A percentile compares a stretch with the other conserved stretches of the same genome.
Evolutionary conservation across 1,140 invertebrate genomes (phyloP).

Genomic region (Trinorchestia longiramus): DNA sequence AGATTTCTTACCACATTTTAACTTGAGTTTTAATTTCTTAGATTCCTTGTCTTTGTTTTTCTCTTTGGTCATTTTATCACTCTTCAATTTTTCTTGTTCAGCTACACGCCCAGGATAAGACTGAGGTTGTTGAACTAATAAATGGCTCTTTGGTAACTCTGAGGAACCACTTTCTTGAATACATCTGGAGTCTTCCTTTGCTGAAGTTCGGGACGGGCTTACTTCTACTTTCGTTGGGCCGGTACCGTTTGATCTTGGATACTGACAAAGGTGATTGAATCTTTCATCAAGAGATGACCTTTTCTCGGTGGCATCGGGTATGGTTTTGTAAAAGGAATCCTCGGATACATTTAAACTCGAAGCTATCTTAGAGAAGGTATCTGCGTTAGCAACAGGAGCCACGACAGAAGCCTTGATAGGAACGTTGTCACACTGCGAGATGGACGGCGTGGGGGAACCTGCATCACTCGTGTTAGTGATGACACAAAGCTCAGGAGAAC

Average conservation of each 20-base stretch:
- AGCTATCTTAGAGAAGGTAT: not conserved
- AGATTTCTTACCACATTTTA: conserved; percentile 39
- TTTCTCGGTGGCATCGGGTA: not conserved
- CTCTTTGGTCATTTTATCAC: conserved; percentile 36
- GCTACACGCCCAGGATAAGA: conserved; percentile 30
- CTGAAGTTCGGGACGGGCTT: not conserved
- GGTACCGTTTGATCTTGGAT: not conserved
- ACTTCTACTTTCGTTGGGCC: not conserved
- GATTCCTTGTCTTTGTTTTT: conserved; percentile 20
- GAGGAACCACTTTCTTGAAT: not conserved
- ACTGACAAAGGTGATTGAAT: conserved; percentile 28
- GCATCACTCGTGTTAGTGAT: conserved; percentile 21
- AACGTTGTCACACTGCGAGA: not conserved
- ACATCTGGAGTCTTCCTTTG: not conserved
- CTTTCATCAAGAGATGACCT: conserved; percentile 24
- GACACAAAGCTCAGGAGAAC: conserved; percentile 39
- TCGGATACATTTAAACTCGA: not conserved
- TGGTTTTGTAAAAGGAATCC: not conserved
- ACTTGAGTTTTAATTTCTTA: conserved; percentile 35
- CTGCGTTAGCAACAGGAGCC: not conserved
- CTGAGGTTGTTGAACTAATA: conserved; percentile 40
- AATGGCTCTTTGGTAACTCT: conserved; percentile 29
- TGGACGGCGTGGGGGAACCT: not conserved
- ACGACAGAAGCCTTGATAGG: not conserved
- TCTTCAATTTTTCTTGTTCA: conserved; percentile 25